Conservation (phyloP, 2,888 invertebrate genomes). For the Polyploca ridens region DNA sequence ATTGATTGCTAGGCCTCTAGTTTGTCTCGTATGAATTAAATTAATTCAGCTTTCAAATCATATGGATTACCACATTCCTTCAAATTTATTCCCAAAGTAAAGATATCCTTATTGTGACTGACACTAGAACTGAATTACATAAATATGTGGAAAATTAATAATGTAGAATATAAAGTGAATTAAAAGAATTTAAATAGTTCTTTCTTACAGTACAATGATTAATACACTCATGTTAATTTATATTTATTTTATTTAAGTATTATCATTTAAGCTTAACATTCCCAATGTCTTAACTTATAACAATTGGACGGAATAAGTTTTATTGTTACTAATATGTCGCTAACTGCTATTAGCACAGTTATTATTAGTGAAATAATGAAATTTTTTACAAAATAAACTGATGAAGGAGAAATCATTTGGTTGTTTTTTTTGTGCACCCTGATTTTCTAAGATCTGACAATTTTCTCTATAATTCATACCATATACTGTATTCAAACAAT, state of each 20-base stretch:
- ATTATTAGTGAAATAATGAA: conserved; percentile 20
- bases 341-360: conserved; percentile 8
- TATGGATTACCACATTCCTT: too few species aligned
- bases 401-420: conserved; percentile 12
- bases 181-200: conserved; percentile 10
- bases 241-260: conserved; percentile 17
- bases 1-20: too few species aligned
- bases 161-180: neutral
- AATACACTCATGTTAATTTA: conserved; percentile 18
- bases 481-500: too few species aligned
- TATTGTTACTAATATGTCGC: conserved; percentile 11
- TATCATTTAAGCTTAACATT: conserved; percentile 18
- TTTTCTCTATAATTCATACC: too few species aligned
- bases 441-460: neutral
- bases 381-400: conserved; percentile 35
- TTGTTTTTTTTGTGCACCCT: neutral
- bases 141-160: neutral
- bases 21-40: too few species aligned
- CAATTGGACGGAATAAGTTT: conserved; percentile 7
- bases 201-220: conserved; percentile 16
- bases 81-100: too few species aligned
- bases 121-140: too few species aligned
- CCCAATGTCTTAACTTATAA: neutral
- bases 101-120: too few species aligned
- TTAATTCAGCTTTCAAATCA: too few species aligned